Evolutionary conservation across 1,140 invertebrate genomes (phyloP), one percentile per base, ranked within the genome.

Genomic region (Bombus ignitus): DNA sequence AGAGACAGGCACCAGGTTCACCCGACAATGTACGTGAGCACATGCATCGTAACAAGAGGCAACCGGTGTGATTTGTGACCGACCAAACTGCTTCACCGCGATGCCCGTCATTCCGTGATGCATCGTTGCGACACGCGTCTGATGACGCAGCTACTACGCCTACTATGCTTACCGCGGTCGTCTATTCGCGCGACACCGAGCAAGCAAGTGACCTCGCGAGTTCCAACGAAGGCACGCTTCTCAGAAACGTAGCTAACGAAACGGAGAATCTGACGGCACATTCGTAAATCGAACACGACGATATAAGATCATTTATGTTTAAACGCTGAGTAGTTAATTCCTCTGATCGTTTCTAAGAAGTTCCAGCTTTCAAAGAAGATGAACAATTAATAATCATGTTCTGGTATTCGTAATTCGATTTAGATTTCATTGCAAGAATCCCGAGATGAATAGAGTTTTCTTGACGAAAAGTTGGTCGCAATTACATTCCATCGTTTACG

Each of bases 91-190:
- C 81, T 81, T 86, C 89, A 88, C 87, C 86, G 88, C 91, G 88
- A 92, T 91, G 85, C 86, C 91, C 92, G 91, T 93, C 92, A 91
- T 92, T 92, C 90, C 80, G 88, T 94, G 93, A 94, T 94, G 91
- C 93, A 94, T 94, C 89, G 92, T 90, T 93, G 92, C 91, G 91
- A 90, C 93, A 91, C 92, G 92, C 92, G 91, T 88, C 86, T 88
- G 91, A 92, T 93, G 92, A 93, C 93, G 90, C 89, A 90, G 91
- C 91, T 87, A 89, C 72, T 39, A 25, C 57, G 83, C 47, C 47
- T 22, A 53, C 47, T 53, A 22, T 18, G 47, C 18, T 53, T 6
- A 22, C 47, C 18, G 47, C 47, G 47, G 47, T n/a, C 32, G 32
- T 35, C 32, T 68, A 35, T 44, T 66, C 66, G 35, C 35, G 42